Conservation (phyloP, 2,888 invertebrate species). For the Pristionchus arcanus region DNA sequence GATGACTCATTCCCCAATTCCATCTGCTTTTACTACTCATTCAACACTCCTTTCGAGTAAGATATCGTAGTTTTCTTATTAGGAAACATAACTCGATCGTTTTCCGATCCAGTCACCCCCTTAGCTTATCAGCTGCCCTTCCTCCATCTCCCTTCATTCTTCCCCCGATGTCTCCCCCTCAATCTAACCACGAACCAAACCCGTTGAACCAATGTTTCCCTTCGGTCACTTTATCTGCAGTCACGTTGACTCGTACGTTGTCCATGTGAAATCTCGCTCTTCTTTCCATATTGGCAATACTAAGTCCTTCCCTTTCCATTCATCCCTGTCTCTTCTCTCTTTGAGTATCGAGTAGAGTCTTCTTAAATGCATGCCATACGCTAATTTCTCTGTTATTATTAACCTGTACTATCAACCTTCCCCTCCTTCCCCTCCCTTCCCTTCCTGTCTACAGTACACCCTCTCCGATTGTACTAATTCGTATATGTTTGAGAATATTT, state of each 20-base stretch:
- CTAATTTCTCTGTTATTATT: conserved; percentile 9
- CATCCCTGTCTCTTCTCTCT: neutral
- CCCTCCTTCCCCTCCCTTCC: no score
- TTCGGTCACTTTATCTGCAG: conserved; percentile 24
- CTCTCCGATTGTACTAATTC: neutral
- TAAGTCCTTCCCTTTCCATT: neutral
- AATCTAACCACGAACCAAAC: conserved; percentile 3
- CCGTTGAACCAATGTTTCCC: neutral
- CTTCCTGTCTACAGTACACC: neutral
- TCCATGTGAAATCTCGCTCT: conserved; percentile 12
- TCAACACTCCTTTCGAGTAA: neutral
- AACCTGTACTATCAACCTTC: conserved; percentile 22
- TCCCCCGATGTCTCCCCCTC: neutral
- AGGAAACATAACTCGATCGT: conserved; percentile 24
- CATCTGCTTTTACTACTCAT: conserved; percentile 18
- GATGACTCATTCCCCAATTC: neutral
- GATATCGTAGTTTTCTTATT: neutral
- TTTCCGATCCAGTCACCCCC: neutral
- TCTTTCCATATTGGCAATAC: neutral
- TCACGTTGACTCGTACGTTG: conserved; percentile 6
- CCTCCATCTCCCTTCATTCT: neutral
- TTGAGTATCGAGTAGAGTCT: neutral
- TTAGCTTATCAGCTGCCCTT: neutral
- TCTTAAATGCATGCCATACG: neutral
- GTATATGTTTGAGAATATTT: conserved; percentile 4